A percentile compares a stretch with the other conserved stretches of the same genome.
Conservation (phyloP, 2,797 vertebrate genomes). For the Cottoperca gobio region DNA sequence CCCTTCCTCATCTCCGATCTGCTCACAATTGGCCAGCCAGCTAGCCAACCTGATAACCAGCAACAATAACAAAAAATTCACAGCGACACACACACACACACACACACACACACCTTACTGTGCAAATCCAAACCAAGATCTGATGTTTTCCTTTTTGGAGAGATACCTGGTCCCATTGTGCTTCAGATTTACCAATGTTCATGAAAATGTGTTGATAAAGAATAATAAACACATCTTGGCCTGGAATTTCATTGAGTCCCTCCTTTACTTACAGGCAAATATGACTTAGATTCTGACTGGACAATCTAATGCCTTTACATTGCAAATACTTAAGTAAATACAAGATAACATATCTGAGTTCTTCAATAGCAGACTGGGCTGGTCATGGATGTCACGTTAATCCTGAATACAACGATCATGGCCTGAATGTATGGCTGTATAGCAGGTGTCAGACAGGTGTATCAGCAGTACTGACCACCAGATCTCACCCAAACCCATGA, state of each 20-base stretch:
- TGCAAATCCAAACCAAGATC: slow-evolving; percentile 17
- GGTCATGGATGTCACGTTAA: slow-evolving; percentile 9
- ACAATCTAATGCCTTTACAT: neutral
- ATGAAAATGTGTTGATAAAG: neutral
- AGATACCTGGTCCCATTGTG: slow-evolving; percentile 9
- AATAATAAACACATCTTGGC: slow-evolving; percentile 4
- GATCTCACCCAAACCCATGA: slow-evolving; percentile 28
- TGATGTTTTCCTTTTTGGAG: neutral
- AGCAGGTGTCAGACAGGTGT: slow-evolving; percentile 31
- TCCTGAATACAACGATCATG: neutral
- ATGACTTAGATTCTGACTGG: neutral
- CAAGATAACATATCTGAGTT: neutral
- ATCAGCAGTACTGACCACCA: slow-evolving; percentile 1
- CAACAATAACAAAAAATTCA: slow-evolving; percentile 18
- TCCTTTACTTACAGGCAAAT: slow-evolving; percentile 34
- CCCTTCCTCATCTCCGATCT: slow-evolving; percentile 56
- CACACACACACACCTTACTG: slow-evolving; percentile 30
- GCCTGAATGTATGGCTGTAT: slow-evolving; percentile 14
- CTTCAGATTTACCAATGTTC: neutral
- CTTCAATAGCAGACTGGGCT: neutral
- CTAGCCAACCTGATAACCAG: slow-evolving; percentile 39
- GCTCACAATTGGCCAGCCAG: slow-evolving; percentile 4
- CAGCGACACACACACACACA: too few species aligned
- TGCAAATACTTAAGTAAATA: slow-evolving; percentile 43
- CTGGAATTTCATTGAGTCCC: neutral